Evolutionary conservation across 1,140 invertebrate genomes (phyloP), one percentile per base, ranked within the genome.

Genomic region (Leptinotarsa undecemlineata): DNA sequence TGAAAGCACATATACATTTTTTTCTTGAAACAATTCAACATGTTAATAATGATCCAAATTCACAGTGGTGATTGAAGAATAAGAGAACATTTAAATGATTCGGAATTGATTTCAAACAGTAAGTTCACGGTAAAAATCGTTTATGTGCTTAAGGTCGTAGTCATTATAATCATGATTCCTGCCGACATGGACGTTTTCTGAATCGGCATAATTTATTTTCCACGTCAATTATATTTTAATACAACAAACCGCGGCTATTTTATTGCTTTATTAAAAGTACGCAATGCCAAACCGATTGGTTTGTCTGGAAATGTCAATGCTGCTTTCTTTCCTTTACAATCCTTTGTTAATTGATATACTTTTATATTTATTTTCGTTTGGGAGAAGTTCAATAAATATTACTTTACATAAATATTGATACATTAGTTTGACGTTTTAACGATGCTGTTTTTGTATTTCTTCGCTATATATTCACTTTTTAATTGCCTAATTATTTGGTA

Each of bases 401-500:
- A 66, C 20, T 66, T 66, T 66, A 66, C 63, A 66, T 66, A 66
- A 66, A 66, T 66, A 66, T 66, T 66, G 26, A 66, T 23, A 21
- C 63, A 66, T 66, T 66, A 66, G 20, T 66, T 66, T 66, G 63
- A 66, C 63, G 26, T 66, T 33, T 66, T 66, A 66, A 57, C 60
- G 60, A 62, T 33, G n/a, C 26, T 66, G 63, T 66, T 66, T 66
- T 33, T 66, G 63, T 66, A 33, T 66, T 57, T 66, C 63, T 66
- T 20, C 26, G 26, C 63, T 20, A 66, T 66, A 66, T 66, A 33
- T 66, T 23, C n/a, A 33, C 63, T 21, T 57, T 66, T 66, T 33
- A 66, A 66, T 66, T 66, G 63, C 63, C 63, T 66, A 66, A 66
- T 66, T 66, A 66, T 66, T 66, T 66, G 51, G 63, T 62, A 66